Conservation (phyloP, 2,888 invertebrate genomes). For the Protodeltote pygarga region DNA sequence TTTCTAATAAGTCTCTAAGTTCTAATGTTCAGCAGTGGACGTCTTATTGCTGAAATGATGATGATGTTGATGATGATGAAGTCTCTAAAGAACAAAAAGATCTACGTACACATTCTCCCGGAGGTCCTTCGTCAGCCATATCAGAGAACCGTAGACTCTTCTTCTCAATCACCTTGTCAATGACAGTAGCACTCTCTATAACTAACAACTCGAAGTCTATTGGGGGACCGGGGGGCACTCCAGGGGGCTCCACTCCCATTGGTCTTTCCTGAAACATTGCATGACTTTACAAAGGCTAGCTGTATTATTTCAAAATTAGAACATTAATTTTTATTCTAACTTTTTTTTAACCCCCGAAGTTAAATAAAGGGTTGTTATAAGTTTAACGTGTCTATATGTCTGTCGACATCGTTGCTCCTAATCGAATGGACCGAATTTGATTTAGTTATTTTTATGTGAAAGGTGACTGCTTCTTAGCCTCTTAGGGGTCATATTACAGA, state of each 20-base stretch:
- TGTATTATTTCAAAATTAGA: not conserved
- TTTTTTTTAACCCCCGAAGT: no score
- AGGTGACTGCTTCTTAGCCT: no score
- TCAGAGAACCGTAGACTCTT: constrained; percentile 89
- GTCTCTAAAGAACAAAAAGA: not conserved
- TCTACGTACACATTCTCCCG: constrained; percentile 73
- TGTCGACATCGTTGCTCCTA: no score
- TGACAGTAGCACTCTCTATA: constrained; percentile 59
- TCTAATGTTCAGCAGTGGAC: no score
- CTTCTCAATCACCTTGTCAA: constrained; percentile 66
- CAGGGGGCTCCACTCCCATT: constrained; percentile 89
- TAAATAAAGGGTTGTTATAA: no score
- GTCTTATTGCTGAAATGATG: no score
- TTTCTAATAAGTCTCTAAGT: no score
- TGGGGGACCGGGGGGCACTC: constrained; percentile 95
- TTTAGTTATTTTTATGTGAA: no score
- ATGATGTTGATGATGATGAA: no score
- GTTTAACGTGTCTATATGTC: no score
- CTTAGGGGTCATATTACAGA: no score
- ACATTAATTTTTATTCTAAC: not conserved
- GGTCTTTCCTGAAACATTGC: constrained; percentile 71
- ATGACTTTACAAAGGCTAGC: constrained; percentile 5
- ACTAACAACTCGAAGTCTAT: constrained; percentile 89
- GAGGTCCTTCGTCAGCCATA: constrained; percentile 83
- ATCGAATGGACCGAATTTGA: no score